phyloP scores from a whole-genome alignment of 2,888 invertebrate genomes.

The Stictocephala bisonia region DNA sequence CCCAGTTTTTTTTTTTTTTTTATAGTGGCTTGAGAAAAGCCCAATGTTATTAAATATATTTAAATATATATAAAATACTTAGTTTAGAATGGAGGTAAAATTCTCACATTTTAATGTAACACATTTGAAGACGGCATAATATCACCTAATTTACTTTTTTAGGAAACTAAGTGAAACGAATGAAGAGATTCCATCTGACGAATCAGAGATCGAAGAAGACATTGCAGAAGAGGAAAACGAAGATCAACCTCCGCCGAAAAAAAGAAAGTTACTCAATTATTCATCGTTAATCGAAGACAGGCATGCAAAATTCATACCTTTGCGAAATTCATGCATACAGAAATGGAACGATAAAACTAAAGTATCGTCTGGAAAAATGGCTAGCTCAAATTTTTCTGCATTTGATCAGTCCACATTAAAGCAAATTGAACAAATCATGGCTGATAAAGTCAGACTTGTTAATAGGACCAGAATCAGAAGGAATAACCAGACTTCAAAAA shows the following conservation, averaged over 20 bases:
- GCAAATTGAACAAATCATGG: constrained; percentile 87
- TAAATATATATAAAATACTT: too few relatives aligned
- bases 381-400: constrained; percentile 71
- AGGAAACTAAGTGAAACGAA: too few relatives aligned
- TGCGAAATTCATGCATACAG: constrained; percentile 84
- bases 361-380: constrained; percentile 73
- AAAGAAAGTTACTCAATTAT: constrained; percentile 70
- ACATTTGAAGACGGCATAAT: too few relatives aligned
- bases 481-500: background rate
- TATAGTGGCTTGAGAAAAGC: too few relatives aligned
- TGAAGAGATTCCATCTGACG: constrained; percentile 40
- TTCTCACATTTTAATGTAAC: too few relatives aligned
- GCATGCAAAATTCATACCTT: constrained; percentile 73
- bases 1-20: too few relatives aligned
- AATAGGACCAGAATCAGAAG: constrained; percentile 84
- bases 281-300: constrained; percentile 69
- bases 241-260: constrained; percentile 57
- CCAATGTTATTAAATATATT: too few relatives aligned
- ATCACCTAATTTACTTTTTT: too few relatives aligned
- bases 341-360: constrained; percentile 97
- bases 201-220: constrained; percentile 58
- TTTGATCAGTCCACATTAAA: constrained; percentile 71
- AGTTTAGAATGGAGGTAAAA: too few relatives aligned
- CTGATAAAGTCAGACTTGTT: constrained; percentile 80
- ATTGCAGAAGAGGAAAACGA: constrained; percentile 65